Conservation (phyloP, 1,140 invertebrate species). For the Portunus trituberculatus region DNA sequence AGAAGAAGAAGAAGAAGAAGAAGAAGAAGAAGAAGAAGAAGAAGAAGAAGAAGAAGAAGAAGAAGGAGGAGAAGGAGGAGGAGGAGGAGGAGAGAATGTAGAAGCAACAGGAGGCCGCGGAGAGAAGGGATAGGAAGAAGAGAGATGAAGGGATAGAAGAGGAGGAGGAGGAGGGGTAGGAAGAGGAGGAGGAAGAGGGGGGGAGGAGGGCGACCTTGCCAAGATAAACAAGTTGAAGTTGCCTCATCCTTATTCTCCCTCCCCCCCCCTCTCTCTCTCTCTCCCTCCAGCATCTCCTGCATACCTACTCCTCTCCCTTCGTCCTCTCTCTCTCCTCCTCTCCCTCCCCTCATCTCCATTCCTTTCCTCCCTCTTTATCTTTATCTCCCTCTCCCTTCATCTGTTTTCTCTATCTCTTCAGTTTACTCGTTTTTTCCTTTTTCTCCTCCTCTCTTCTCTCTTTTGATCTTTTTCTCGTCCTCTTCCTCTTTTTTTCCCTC, state of each 20-base stretch:
- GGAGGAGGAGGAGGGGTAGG: too few relatives aligned
- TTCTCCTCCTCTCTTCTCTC: neutral
- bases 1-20: neutral
- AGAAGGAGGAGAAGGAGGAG: too few relatives aligned
- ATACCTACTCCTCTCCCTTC: neutral
- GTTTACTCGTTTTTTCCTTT: neutral
- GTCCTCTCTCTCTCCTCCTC: neutral
- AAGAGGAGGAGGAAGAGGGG: too few relatives aligned
- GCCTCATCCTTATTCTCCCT: neutral
- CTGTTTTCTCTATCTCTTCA: neutral
- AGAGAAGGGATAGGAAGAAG: too few relatives aligned
- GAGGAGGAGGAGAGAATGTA: too few relatives aligned
- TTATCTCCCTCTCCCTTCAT: neutral
- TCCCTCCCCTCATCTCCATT: neutral
- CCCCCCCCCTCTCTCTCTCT: neutral
- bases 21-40: too few relatives aligned
- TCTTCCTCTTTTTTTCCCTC: too few relatives aligned
- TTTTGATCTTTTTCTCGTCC: neutral
- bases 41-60: too few relatives aligned
- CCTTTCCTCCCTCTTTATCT: neutral
- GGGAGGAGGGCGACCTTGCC: neutral
- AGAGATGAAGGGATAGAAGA: too few relatives aligned
- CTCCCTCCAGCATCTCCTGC: neutral
- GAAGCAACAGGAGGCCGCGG: too few relatives aligned
- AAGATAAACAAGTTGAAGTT: constrained; percentile 10